Evolutionary conservation across 1,140 invertebrate species (phyloP).

Genomic region (Megathymus violae): DNA sequence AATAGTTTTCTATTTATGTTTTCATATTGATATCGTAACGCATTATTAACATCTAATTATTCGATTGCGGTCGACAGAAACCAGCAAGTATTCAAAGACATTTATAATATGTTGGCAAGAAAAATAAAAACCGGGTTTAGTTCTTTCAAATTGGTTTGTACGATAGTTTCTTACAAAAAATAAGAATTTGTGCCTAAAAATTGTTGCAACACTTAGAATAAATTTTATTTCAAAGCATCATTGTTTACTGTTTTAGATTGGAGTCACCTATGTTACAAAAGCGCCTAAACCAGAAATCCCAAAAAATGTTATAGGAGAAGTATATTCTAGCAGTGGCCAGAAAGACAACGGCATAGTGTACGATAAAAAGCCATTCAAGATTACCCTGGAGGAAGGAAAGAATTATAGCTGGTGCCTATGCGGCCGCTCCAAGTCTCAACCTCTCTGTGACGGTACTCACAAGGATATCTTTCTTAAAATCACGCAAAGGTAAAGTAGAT

Average conservation of each 20-base stretch:
- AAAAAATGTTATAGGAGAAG: conserved; percentile 85
- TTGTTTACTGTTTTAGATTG: conserved; percentile 27
- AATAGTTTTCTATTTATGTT: too few relatives aligned
- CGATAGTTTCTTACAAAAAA: too few relatives aligned
- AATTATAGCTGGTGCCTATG: conserved; percentile 97
- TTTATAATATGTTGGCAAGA: conserved; percentile 7
- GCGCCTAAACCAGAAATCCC: conserved; percentile 84
- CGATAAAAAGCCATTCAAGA: conserved; percentile 95
- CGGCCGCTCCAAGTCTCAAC: conserved; percentile 95
- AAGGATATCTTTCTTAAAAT: conserved; percentile 90
- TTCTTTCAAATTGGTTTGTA: conserved; percentile 4
- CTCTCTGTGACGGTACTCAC: conserved; percentile 97
- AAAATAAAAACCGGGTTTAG: conserved; percentile 6
- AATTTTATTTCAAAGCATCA: neutral
- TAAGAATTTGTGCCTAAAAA: too few relatives aligned
- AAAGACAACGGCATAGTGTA: conserved; percentile 89
- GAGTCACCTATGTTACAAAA: conserved; percentile 65
- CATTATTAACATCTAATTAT: too few relatives aligned
- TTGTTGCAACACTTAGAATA: too few relatives aligned
- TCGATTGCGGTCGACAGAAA: too few relatives aligned
- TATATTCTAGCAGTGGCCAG: conserved; percentile 86
- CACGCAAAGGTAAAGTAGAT: conserved; percentile 86
- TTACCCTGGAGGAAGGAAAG: conserved; percentile 90
- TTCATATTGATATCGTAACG: too few relatives aligned
- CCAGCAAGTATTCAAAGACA: too few relatives aligned